These are phyloP conservation scores for Hippocampus abdominalis DNA, from an alignment of 2,113 vertebrate genomes.

Conservation along the genomic window DNA sequence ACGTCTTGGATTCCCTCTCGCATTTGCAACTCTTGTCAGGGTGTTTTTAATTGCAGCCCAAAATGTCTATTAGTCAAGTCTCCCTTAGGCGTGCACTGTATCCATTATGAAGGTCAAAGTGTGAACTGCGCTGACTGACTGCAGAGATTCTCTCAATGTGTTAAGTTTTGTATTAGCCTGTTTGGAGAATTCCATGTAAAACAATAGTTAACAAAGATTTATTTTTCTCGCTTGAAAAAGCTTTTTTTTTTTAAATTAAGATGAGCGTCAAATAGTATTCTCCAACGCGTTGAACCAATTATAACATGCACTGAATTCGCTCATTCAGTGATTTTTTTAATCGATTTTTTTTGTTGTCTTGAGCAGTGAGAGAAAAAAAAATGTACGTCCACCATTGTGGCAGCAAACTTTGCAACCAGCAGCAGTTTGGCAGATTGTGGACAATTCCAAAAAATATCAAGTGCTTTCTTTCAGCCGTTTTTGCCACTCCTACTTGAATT, in stretches of 20 bases:
- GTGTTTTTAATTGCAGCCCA: conserved; percentile 72
- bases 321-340: no score
- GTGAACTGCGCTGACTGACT: conserved; percentile 10
- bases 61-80: conserved; percentile 66
- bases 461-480: background rate
- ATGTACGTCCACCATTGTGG: no score
- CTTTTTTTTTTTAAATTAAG: background rate
- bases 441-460: background rate
- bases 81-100: conserved; percentile 51
- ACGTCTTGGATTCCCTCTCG: conserved; percentile 43
- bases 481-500: background rate
- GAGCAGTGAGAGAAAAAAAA: no score
- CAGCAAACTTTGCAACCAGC: no score
- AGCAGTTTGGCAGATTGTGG: no score
- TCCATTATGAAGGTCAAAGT: conserved; percentile 53
- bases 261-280: background rate
- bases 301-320: no score
- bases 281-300: background rate
- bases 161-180: background rate
- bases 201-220: no score
- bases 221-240: background rate
- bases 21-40: conserved; percentile 55
- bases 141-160: background rate
- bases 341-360: background rate
- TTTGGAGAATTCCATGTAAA: background rate